Evolutionary conservation across 2,888 invertebrate species (phyloP), one percentile per base, ranked within the genome.

Genomic region (Pyrocoelia pectoralis): DNA sequence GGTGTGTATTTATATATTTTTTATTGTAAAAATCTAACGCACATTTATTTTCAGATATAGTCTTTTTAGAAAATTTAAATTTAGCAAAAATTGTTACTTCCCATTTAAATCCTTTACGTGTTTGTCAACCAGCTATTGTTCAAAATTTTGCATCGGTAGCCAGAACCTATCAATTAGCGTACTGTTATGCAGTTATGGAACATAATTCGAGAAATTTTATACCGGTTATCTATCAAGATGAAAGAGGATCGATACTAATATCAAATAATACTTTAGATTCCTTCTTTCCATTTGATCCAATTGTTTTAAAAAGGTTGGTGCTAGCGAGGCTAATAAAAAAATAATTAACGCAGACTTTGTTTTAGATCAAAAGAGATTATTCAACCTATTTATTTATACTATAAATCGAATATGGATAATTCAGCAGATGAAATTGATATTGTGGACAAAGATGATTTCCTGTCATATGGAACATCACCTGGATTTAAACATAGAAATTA

Each of bases 211-310:
- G 93, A 49, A 85, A 83, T 50, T 82, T 82, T 56, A 75, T 89
- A 58, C 88, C 89, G 1, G 83, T 85, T 0, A 81, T 87, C 1
- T 85, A 86, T 70, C 82, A 83, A 10, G 84, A 84, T 73, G 83
- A 84, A 5, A 80, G 79, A 67, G 82, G 83, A 4, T 69, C 76
- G 6, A 62, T 76, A 5, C 63, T 76, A 6, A 71, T 77, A 9
- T 74, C 73, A 1, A 80, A 83, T 38, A 83, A 84, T 33, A 74
- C 86, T 10, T 83, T 84, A 57, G 82, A 74, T 55, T 82, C 87
- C 1, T 95, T 92, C 83, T 97, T 95, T 78, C 97, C 97, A 0
- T 97, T 96, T 77, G 96, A 96, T 82, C 95, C 95, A 0, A 97
- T 92, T 77, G 80, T 90, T 12, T 83, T 97, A 48, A 86, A 88